Conservation (phyloP, 2,888 invertebrate genomes). For the Biston stratarius region DNA sequence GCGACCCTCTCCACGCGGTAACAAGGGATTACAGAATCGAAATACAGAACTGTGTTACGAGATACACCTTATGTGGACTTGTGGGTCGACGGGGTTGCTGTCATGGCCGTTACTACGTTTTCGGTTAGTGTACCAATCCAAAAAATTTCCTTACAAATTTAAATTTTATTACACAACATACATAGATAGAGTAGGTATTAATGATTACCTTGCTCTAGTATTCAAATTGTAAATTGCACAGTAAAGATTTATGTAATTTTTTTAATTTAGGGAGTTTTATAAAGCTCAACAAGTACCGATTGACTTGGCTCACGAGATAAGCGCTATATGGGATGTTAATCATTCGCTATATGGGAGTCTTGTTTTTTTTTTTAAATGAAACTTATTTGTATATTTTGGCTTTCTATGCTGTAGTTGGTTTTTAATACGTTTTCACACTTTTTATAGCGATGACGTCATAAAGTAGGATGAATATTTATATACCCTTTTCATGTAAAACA, state of each 20-base stretch:
- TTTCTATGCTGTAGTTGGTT: too few relatives aligned
- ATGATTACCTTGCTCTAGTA: background rate
- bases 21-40: constrained; percentile 57
- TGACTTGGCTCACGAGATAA: too few relatives aligned
- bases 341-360: too few relatives aligned
- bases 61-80: constrained; percentile 70
- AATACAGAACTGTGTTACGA: constrained; percentile 72
- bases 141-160: constrained; percentile 7
- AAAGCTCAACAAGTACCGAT: too few relatives aligned
- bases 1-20: constrained; percentile 58
- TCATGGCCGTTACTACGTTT: constrained; percentile 49
- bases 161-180: constrained; percentile 9
- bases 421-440: too few relatives aligned
- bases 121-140: constrained; percentile 24
- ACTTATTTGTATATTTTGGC: too few relatives aligned
- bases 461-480: too few relatives aligned
- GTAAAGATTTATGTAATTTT: background rate
- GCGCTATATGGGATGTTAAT: too few relatives aligned
- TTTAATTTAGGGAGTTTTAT: too few relatives aligned
- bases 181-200: background rate
- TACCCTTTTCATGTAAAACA: too few relatives aligned
- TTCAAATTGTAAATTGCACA: background rate
- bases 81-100: constrained; percentile 62
- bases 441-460: too few relatives aligned
- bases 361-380: too few relatives aligned